These are phyloP conservation scores for cattle (Bos taurus) DNA, from an alignment of 2,113 vertebrate genomes.

Conservation along the genomic window DNA sequence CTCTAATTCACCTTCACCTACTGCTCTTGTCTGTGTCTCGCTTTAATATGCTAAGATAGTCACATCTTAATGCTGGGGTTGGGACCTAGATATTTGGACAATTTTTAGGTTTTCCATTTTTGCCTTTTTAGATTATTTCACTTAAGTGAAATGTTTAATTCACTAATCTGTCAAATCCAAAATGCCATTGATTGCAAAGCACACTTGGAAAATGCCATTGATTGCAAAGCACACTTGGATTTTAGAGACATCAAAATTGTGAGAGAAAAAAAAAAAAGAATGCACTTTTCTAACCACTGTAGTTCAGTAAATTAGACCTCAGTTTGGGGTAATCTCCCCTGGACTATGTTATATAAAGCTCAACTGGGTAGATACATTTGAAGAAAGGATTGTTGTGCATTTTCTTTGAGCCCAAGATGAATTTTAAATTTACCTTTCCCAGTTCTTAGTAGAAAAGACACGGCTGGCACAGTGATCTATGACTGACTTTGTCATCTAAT, in stretches of 20 bases:
- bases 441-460: neutral
- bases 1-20: neutral
- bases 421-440: neutral
- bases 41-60: neutral
- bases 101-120: neutral
- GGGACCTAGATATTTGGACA: neutral
- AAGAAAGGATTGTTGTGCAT: neutral
- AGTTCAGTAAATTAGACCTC: neutral
- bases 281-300: neutral
- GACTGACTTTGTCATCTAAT: constrained; percentile 22
- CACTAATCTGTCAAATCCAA: neutral
- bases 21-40: neutral
- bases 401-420: neutral
- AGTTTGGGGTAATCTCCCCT: neutral
- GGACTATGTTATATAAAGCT: neutral
- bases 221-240: neutral
- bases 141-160: neutral
- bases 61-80: neutral
- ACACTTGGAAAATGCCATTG: neutral
- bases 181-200: neutral
- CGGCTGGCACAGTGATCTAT: neutral
- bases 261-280: neutral
- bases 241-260: neutral
- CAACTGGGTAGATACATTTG: neutral
- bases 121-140: neutral